Base-by-base conservation (phyloP, 1,140 invertebrate species). In the Tyrophagus putrescentiae region DNA sequence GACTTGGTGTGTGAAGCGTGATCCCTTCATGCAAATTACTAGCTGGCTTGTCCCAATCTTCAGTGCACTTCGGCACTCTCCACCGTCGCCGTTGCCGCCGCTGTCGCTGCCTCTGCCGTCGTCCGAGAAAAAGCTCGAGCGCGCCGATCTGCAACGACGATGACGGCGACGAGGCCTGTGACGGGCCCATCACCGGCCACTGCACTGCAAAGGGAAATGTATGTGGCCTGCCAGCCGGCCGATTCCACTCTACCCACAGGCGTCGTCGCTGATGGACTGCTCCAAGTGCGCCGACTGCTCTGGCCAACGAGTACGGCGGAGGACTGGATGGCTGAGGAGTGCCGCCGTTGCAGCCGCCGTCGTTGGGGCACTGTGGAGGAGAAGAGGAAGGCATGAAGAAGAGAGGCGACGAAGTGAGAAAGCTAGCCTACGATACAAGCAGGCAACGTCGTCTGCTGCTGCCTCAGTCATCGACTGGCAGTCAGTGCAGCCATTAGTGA, bases 1-100 rank as follows among this genome's bases (percentile, higher is more conserved):
- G 45, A 48, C 45, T 48, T 29, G 45, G 45, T 48, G 45, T 48
- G 45, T 29, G 45, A 48, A 48, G 45, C 45, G 45, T 48, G 45
- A 48, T 48, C 45, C 18, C 18, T 6, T 18, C 7, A 48, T 48
- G 45, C 45, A 48, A 48, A 48, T 48, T 48, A 48, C 45, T 21
- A n/a, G 21, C 31, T 48, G 45, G 45, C 45, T 48, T 48, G 45
- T 48, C 31, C 45, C 23, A 48, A n/a, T n/a, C n/a, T n/a, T n/a
- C n/a, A n/a, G n/a, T n/a, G n/a, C n/a, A n/a, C n/a, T n/a, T 48
- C 45, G 45, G 45, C 7, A 39, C 36, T 39, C 36, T 13, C 7
- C n/a, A n/a, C n/a, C n/a, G n/a, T n/a, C n/a, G n/a, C n/a, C n/a
- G n/a, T n/a, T n/a, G n/a, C n/a, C n/a, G n/a, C n/a, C n/a, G n/a